Percentiles rank a stretch among this genome's conserved stretches.
These are phyloP conservation scores for Pterophyllum scalare DNA, from an alignment of 2,113 vertebrate genomes.

Conservation along the genomic window DNA sequence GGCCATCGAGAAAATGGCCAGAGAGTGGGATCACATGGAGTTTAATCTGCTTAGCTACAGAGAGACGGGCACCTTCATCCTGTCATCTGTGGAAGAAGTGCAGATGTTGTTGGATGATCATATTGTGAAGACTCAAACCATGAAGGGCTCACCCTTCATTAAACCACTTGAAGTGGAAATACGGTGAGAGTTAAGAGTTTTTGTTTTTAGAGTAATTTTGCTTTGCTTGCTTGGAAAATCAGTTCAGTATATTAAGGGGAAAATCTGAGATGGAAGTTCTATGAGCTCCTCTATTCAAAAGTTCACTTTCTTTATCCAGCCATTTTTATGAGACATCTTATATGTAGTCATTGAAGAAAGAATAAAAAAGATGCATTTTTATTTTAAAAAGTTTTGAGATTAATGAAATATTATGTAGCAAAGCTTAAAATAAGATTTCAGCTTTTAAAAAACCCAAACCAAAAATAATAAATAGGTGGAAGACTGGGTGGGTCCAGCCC, in stretches of 20 bases:
- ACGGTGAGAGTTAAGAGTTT: constrained; percentile 70
- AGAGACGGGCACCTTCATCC: constrained; percentile 86
- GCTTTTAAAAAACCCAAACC: background rate
- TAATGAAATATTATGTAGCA: background rate
- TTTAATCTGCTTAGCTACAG: constrained; percentile 84
- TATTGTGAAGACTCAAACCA: constrained; percentile 90
- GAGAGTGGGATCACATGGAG: constrained; percentile 84
- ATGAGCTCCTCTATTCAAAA: background rate
- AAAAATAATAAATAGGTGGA: background rate
- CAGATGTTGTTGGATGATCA: constrained; percentile 92
- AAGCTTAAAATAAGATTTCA: background rate
- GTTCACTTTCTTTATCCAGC: too few species aligned
- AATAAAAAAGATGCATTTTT: background rate
- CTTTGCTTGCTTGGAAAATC: background rate
- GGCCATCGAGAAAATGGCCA: constrained; percentile 87
- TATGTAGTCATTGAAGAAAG: background rate
- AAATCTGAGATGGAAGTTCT: background rate
- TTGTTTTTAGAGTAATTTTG: background rate
- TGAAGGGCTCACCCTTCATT: constrained; percentile 89
- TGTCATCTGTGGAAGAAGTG: constrained; percentile 87
- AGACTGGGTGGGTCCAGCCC: background rate
- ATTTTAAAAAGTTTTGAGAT: background rate
- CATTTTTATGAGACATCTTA: background rate
- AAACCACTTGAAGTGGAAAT: constrained; percentile 87
- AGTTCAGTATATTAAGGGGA: background rate